Conservation (phyloP, 2,797 vertebrate species). For the Lateolabrax maculatus region DNA sequence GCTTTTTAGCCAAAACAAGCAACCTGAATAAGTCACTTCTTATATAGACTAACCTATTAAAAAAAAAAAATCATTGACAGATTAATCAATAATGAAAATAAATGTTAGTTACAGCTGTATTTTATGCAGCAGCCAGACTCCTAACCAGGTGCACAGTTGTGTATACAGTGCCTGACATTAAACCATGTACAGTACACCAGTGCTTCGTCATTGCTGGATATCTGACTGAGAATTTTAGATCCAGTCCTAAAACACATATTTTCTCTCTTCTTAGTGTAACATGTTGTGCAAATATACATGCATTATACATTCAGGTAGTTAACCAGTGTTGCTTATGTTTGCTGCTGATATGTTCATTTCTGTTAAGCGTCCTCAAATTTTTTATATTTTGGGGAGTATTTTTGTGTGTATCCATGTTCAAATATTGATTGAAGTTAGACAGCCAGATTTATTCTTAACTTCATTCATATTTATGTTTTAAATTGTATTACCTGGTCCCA, state of each 20-base stretch:
- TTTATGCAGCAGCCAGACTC: neutral
- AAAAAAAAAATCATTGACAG: neutral
- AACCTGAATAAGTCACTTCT: neutral
- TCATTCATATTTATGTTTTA: neutral
- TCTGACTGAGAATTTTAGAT: neutral
- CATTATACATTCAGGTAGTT: no score
- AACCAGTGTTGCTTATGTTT: neutral
- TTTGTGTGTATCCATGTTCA: no score
- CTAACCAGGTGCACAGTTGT: neutral
- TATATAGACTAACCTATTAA: neutral
- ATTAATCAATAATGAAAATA: neutral
- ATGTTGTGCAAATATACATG: neutral
- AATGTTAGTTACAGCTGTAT: neutral
- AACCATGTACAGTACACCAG: neutral
- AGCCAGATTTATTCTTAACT: neutral
- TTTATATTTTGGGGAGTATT: neutral
- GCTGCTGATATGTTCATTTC: neutral
- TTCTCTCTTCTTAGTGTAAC: neutral
- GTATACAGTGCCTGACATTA: neutral
- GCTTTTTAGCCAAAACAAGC: neutral
- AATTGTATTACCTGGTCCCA: conserved; percentile 94
- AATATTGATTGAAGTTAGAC: neutral
- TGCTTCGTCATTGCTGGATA: neutral
- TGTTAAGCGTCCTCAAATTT: no score
- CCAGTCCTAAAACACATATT: neutral